Evolutionary conservation across 1,140 invertebrate genomes (phyloP), one percentile per base, ranked within the genome.

Genomic region (Periplaneta americana): DNA sequence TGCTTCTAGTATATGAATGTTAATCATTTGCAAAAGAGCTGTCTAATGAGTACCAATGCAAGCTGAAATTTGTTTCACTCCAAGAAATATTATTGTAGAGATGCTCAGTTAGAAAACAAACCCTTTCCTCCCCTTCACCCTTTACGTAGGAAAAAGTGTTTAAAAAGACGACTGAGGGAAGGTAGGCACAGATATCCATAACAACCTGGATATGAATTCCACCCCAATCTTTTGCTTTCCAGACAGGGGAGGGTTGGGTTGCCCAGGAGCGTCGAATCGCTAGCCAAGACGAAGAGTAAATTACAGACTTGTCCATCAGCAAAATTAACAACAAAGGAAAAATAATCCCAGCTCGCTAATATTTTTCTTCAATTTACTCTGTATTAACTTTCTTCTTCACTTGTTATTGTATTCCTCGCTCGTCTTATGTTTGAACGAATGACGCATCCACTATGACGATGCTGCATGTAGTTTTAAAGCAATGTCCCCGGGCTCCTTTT

Each of bases 321-420:
- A 33, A 31, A 77, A 28, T 34, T 77, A 77, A 77, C n/a, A 36
- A 34, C 75, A 33, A 33, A 77, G 9, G n/a, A 5, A 13, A 77
- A 77, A 33, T 77, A 77, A 77, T 36, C 31, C 33, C 4, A 77
- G 9, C 2, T 36, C 13, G 31, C 75, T 77, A 34, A 77, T 77
- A 77, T 77, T 77, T 77, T 77, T 77, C 75, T 77, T 77, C 75
- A 33, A 77, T 77, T 77, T 77, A 31, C 31, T 77, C 75, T 66
- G 28, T n/a, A 66, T 8, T 6, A 66, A 66, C n/a, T 66, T 1
- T 22, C n/a, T 2, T 66, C 48, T 66, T 28, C 13, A 6, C 48
- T 66, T 66, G 48, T 28, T n/a, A 66, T 66, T 66, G 6, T 66
- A 28, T 66, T 18, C 39, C n/a, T 17, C 4, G 3, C n/a, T 66